Evolutionary conservation across 2,888 invertebrate genomes (phyloP).

Genomic region (Lasioglossum pauxillum): DNA sequence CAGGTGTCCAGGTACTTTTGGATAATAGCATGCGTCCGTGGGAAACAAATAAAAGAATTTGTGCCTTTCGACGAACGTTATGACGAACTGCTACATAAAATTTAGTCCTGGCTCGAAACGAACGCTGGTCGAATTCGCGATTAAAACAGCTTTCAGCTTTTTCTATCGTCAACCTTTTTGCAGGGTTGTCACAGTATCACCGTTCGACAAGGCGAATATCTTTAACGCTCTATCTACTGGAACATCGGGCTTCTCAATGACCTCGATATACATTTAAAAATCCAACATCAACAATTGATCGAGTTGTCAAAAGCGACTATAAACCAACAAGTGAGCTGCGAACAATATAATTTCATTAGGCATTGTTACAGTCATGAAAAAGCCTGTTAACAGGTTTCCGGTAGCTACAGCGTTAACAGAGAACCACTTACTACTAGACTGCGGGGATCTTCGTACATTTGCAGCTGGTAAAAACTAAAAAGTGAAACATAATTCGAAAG

Average conservation of each 20-base stretch:
- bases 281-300: neutral
- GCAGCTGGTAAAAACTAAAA: neutral
- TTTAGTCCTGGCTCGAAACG: neutral
- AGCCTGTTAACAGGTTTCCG: neutral
- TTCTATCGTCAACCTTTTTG: neutral
- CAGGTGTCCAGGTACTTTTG: neutral
- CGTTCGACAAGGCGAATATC: neutral
- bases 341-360: neutral
- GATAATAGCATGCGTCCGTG: neutral
- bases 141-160: neutral
- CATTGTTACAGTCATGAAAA: neutral
- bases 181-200: neutral
- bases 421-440: slow-evolving; percentile 4
- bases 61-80: slow-evolving; percentile 22
- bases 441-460: neutral
- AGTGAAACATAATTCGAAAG: neutral
- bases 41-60: slow-evolving; percentile 23
- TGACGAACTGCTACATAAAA: neutral
- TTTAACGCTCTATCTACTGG: neutral
- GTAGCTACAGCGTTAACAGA: neutral
- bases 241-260: neutral
- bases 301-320: neutral
- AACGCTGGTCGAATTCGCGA: neutral
- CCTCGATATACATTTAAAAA: neutral
- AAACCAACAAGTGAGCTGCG: neutral